Evolutionary conservation across 2,113 vertebrate species (phyloP).

Genomic region (Seriola aureovittata): DNA sequence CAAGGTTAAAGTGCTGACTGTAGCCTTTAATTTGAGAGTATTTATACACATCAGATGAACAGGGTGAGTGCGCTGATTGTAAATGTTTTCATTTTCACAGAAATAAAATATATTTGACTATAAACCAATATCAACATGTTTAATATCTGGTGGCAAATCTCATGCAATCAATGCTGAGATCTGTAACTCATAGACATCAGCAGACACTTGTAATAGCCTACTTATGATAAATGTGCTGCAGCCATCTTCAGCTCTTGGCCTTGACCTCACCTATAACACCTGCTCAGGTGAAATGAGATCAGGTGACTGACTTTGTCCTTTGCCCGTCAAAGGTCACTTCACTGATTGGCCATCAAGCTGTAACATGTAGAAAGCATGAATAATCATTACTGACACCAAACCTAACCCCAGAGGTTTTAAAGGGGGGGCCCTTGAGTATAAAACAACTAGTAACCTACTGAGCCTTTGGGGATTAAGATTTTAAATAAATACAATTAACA

Average conservation of each 20-base stretch:
- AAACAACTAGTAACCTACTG: neutral
- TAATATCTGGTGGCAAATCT: neutral
- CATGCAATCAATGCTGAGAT: neutral
- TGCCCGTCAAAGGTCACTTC: neutral
- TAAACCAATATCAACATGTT: neutral
- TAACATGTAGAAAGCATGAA: neutral
- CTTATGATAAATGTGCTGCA: neutral
- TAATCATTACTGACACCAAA: neutral
- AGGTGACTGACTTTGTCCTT: conserved; percentile 1
- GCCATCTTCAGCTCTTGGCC: neutral
- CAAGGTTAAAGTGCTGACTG: neutral
- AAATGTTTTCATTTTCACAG: neutral
- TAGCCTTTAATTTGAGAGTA: neutral
- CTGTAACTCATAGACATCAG: neutral
- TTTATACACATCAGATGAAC: neutral
- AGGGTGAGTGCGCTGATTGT: neutral
- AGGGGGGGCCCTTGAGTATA: neutral
- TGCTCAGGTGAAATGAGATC: neutral
- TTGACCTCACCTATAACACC: neutral
- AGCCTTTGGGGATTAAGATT: neutral
- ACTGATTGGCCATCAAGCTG: neutral
- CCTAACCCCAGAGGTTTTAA: neutral
- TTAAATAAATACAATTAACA: conserved; percentile 24
- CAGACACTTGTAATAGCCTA: neutral
- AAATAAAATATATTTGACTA: neutral